These are phyloP conservation scores for Anoplolepis gracilipes DNA, from an alignment of 1,140 invertebrate genomes.

Conservation along the genomic window DNA sequence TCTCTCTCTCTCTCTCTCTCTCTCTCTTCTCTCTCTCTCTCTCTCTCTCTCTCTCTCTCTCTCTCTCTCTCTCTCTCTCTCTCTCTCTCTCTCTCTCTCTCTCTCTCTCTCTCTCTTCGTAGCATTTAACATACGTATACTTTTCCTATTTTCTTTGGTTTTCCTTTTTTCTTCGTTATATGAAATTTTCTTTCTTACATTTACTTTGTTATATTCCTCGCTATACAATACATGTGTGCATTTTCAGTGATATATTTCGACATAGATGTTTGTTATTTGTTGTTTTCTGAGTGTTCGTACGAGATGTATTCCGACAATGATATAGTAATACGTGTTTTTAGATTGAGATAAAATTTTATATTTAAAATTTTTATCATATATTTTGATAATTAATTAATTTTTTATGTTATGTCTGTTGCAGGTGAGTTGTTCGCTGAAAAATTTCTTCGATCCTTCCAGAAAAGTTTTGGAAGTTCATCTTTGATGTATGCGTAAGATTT, in stretches of 20 bases:
- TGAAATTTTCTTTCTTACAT: not conserved
- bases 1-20: no score
- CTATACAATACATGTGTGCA: not conserved
- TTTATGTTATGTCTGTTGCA: conserved; percentile 64
- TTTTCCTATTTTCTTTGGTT: not conserved
- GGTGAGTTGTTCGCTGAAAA: conserved; percentile 55
- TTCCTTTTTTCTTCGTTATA: conserved; percentile 4
- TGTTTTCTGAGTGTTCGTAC: not conserved
- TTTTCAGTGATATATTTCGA: not conserved
- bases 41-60: no score
- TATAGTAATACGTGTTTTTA: not conserved
- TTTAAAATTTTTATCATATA: not conserved
- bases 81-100: no score
- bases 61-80: no score
- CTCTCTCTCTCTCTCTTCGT: no score
- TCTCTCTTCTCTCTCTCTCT: no score
- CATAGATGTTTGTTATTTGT: not conserved
- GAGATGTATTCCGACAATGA: no score
- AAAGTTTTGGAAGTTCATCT: not conserved
- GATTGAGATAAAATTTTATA: not conserved
- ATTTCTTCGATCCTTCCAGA: not conserved
- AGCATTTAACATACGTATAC: conserved; percentile 18
- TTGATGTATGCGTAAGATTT: conserved; percentile 20
- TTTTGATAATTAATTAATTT: conserved; percentile 52
- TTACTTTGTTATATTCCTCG: conserved; percentile 1